Conservation (phyloP, 2,797 vertebrate species). For the Paramormyrops hopkinsi region DNA sequence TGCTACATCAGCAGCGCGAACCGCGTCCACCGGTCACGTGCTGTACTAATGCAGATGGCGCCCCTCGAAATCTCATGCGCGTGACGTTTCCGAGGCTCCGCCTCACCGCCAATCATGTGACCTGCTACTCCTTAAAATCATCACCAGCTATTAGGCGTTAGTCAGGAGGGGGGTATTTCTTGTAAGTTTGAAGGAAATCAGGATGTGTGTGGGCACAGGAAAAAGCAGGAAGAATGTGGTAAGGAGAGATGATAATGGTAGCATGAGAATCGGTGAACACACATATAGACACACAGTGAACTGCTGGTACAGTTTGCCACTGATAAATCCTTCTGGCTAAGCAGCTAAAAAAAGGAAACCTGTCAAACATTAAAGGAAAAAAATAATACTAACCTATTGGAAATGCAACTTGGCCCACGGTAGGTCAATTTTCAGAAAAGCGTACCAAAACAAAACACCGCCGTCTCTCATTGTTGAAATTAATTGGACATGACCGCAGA, state of each 20-base stretch:
- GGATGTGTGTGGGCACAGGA: background rate
- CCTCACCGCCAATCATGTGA: background rate
- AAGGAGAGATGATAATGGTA: background rate
- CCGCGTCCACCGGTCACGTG: background rate
- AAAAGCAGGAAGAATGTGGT: background rate
- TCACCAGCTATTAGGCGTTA: background rate
- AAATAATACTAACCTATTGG: background rate
- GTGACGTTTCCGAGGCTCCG: background rate
- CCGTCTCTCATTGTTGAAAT: constrained; percentile 7
- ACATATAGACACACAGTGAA: background rate
- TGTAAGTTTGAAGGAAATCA: background rate
- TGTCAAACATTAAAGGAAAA: background rate
- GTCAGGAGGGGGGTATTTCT: background rate
- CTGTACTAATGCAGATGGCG: background rate
- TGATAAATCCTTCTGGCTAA: background rate
- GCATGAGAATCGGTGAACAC: background rate
- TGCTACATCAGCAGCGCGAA: background rate
- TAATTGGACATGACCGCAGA: constrained; percentile 24
- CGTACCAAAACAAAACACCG: background rate
- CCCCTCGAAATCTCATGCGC: background rate
- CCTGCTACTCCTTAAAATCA: background rate
- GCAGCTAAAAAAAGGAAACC: background rate
- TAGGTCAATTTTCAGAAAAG: background rate
- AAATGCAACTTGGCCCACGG: background rate
- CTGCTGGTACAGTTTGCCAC: background rate